phyloP scores from a whole-genome alignment of 2,113 vertebrate genomes.

The Tonatia bakeri region DNA sequence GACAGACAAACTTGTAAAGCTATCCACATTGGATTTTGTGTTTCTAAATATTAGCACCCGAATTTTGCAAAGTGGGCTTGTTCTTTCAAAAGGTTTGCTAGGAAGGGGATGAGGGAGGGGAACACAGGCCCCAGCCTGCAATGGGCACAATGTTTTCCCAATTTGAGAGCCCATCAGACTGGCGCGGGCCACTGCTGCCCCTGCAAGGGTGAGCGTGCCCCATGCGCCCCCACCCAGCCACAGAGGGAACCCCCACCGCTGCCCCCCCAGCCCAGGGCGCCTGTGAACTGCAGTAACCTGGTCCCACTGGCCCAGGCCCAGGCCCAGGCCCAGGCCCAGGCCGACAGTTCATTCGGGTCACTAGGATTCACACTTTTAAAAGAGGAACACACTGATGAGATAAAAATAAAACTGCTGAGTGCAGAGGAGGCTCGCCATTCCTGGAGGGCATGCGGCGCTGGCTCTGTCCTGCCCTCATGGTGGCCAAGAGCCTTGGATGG shows the following conservation, averaged over 20 bases:
- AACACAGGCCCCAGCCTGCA: not conserved
- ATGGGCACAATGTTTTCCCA: not conserved
- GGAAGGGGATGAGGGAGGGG: not conserved
- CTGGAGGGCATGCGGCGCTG: not conserved
- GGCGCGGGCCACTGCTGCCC: not conserved
- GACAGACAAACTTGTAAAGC: not conserved
- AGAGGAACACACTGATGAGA: conserved; percentile 67
- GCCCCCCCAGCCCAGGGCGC: conserved; percentile 10
- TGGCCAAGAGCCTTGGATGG: not conserved
- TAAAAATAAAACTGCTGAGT: conserved; percentile 73
- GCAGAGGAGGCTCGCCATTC: not conserved
- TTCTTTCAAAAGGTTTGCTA: not conserved
- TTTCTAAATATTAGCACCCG: not conserved
- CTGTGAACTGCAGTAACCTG: conserved; percentile 60
- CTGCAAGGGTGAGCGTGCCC: not conserved
- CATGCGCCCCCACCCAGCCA: not conserved
- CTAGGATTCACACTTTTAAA: conserved; percentile 68
- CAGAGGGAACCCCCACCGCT: not conserved
- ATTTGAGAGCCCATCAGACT: not conserved
- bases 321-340: conserved; percentile 74
- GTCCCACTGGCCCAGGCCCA: conserved; percentile 76
- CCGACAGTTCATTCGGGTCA: conserved; percentile 78
- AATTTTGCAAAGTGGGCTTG: not conserved
- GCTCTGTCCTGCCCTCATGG: not conserved
- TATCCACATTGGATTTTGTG: not conserved